Conservation (phyloP, 2,888 invertebrate species). For the Leptopilina syphax region DNA sequence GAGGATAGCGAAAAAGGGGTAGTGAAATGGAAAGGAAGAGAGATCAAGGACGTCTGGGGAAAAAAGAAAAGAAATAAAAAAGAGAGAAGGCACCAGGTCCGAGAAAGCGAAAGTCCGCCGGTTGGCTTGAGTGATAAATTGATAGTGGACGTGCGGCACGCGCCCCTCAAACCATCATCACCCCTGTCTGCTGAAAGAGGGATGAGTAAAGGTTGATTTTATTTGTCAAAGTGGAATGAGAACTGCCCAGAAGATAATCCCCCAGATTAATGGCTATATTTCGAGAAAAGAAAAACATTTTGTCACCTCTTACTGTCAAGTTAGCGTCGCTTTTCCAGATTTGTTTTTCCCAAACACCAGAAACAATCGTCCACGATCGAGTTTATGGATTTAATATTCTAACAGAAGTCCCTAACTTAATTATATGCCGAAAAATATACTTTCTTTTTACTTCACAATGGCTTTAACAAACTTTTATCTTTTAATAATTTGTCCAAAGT, state of each 20-base stretch:
- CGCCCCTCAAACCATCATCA: conserved; percentile 62
- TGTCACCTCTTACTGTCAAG: neutral
- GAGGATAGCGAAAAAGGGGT: conserved; percentile 48
- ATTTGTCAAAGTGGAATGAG: conserved; percentile 37
- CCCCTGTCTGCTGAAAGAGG: conserved; percentile 48
- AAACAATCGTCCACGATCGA: too few relatives aligned
- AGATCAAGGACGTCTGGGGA: conserved; percentile 56
- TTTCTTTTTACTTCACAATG: too few relatives aligned
- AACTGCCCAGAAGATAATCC: conserved; percentile 30
- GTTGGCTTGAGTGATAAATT: conserved; percentile 73
- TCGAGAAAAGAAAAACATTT: conserved; percentile 30
- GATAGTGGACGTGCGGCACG: conserved; percentile 75
- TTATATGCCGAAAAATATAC: too few relatives aligned
- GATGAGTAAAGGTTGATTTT: conserved; percentile 42
- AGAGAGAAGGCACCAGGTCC: conserved; percentile 61
- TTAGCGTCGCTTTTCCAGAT: neutral
- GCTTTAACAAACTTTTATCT: too few relatives aligned
- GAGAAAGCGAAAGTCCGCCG: conserved; percentile 65
- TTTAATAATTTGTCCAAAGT: too few relatives aligned
- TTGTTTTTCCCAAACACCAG: too few relatives aligned
- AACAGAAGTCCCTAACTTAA: too few relatives aligned
- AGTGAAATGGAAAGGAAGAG: conserved; percentile 54
- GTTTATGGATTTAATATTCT: too few relatives aligned
- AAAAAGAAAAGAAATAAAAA: conserved; percentile 57
- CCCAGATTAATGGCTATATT: conserved; percentile 37